These are phyloP conservation scores for Coregonus sp. DNA, from an alignment of 2,797 vertebrate genomes.

Conservation along the genomic window DNA sequence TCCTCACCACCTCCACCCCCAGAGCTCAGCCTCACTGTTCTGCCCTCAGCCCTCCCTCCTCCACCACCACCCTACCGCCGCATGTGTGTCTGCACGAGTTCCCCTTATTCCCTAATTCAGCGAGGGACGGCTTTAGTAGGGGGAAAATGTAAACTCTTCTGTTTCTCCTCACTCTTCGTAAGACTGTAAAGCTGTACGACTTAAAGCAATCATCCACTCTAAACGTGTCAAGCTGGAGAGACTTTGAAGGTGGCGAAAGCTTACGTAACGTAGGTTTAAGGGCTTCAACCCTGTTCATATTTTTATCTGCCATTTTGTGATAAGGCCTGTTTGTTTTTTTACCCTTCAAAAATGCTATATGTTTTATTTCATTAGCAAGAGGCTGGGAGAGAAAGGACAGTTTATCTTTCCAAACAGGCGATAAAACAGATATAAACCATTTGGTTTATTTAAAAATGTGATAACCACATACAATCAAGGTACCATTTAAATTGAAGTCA, in stretches of 20 bases:
- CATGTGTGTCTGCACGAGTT: constrained; percentile 47
- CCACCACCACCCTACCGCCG: constrained; percentile 35
- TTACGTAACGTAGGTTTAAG: constrained; percentile 58
- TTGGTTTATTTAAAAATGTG: constrained; percentile 28
- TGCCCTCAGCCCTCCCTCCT: constrained; percentile 29
- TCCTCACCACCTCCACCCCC: constrained; percentile 38
- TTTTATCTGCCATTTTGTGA: constrained; percentile 47
- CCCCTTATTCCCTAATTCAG: constrained; percentile 54
- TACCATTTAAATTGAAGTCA: not conserved
- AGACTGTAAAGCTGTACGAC: constrained; percentile 36
- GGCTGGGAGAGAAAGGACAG: constrained; percentile 8
- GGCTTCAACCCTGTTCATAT: constrained; percentile 46
- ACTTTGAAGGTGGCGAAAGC: constrained; percentile 43
- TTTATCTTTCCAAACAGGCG: constrained; percentile 33
- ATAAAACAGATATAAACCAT: constrained; percentile 24
- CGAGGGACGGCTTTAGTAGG: constrained; percentile 42
- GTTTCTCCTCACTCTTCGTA: constrained; percentile 40
- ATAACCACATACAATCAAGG: constrained; percentile 26
- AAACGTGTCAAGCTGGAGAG: constrained; percentile 53
- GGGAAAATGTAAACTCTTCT: constrained; percentile 45
- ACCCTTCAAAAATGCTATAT: constrained; percentile 4
- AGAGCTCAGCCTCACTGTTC: not conserved
- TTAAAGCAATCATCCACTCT: constrained; percentile 65
- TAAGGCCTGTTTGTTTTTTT: constrained; percentile 50
- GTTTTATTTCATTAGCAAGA: constrained; percentile 15